Evolutionary conservation across 2,113 vertebrate species (phyloP), one percentile per base, ranked within the genome.

Genomic region (Dromiciops gliroides): DNA sequence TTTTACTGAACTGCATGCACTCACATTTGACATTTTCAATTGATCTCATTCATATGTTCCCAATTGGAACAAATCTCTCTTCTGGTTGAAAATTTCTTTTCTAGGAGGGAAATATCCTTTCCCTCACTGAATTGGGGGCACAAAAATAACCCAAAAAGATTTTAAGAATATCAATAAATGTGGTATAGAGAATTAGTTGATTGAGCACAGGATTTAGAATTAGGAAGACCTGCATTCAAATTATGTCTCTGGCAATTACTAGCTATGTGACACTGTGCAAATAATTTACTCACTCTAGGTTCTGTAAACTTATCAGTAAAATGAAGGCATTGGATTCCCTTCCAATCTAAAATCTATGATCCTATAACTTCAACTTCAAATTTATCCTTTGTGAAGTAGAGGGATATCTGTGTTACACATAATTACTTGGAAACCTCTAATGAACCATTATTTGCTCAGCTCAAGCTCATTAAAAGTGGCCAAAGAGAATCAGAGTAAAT

Each of bases 21-120:
- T 0, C 67, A 16, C 52, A 28, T 88, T 48, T 95, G 44, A 51
- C 11, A 12, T 51, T 51, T 95, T 95, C 52, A 48, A 25, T 16
- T 95, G 22, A 44, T 93, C 67, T 91, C 52, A 95, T 49, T 96
- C 95, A 56, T 28, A 89, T 94, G 75, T 93, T 96, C 89, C 53
- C 49, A 56, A 75, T 94, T 94, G n/a, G 19, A 83, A 83, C 44
- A 83, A 44, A 83, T n/a, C n/a, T 83, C 11, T n/a, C 37, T 22
- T 96, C 11, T 95, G 10, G 75, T 94, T 56, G 44, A 52, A 96
- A 95, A 91, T 51, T 50, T 60, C 0, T 89, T 37, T 7, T 12
- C 83, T 51, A 49, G 37, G 22, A 8, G 31, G 60, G 53, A 90
- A 92, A 89, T 47, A 53, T 92, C 44, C 14, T 93, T 90, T 26